phyloP scores from a whole-genome alignment of 2,113 vertebrate species.

The Muntiacus reevesi region DNA sequence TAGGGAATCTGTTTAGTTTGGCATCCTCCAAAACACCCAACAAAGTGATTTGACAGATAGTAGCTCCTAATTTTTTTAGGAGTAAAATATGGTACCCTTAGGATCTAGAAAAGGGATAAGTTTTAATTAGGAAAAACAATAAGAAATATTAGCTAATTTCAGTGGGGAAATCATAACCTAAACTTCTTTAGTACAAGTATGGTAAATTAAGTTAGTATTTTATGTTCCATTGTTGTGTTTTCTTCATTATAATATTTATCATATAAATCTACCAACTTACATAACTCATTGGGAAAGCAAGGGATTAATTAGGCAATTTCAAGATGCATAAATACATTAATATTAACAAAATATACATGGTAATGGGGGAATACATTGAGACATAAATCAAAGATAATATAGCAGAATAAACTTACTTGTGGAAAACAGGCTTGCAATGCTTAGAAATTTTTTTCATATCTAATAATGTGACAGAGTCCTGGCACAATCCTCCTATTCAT shows the following conservation, averaged over 20 bases:
- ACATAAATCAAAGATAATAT: constrained; percentile 45
- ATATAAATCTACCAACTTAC: constrained; percentile 41
- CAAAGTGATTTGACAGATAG: not conserved
- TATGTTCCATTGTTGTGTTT: constrained; percentile 46
- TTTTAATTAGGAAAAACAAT: constrained; percentile 69
- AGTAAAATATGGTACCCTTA: constrained; percentile 47
- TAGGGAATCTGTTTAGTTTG: not conserved
- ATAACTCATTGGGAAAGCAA: constrained; percentile 58
- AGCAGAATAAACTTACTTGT: not conserved
- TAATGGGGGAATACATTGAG: constrained; percentile 39
- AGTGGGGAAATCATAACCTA: constrained; percentile 55
- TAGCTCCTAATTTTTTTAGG: constrained; percentile 35
- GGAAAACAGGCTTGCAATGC: not conserved
- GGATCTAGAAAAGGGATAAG: constrained; percentile 53
- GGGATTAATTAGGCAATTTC: constrained; percentile 71
- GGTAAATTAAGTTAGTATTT: constrained; percentile 70
- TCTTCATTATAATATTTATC: constrained; percentile 65
- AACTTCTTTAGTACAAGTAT: constrained; percentile 40
- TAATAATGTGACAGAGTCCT: not conserved
- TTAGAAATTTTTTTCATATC: constrained; percentile 3
- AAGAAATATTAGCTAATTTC: constrained; percentile 68
- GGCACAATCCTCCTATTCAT: not conserved
- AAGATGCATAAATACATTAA: constrained; percentile 68
- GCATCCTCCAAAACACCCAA: not conserved
- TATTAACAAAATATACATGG: constrained; percentile 45